Percentiles rank a stretch among this genome's conserved stretches.
Conservation (phyloP, 2,888 invertebrate genomes). For the Nymphalis polychloros region DNA sequence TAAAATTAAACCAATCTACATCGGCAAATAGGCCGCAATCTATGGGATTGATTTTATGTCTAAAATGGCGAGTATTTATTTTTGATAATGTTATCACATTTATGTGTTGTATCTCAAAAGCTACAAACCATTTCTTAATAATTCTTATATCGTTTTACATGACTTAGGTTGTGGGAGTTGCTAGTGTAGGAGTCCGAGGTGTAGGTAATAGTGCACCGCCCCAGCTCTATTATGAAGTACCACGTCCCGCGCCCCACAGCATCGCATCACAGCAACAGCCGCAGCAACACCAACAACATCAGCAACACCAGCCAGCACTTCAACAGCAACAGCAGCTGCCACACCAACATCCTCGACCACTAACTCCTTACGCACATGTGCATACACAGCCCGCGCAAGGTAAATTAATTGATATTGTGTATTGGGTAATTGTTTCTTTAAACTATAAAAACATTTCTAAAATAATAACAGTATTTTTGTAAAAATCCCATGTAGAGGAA, state of each 20-base stretch:
- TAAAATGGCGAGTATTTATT: too few species aligned
- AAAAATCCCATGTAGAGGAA: too few species aligned
- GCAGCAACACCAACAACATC: slow-evolving; percentile 59
- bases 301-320: slow-evolving; percentile 31
- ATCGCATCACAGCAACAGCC: slow-evolving; percentile 23
- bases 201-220: slow-evolving; percentile 74
- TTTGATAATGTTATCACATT: too few species aligned
- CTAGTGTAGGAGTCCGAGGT: slow-evolving; percentile 64
- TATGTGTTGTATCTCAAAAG: too few species aligned
- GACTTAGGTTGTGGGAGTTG: slow-evolving; percentile 66
- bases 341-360: slow-evolving; percentile 37
- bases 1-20: too few species aligned
- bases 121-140: too few species aligned
- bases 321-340: slow-evolving; percentile 38
- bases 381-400: slow-evolving; percentile 38
- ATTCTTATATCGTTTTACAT: background rate
- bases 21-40: too few species aligned
- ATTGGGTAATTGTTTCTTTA: background rate
- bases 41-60: too few species aligned
- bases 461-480: too few species aligned
- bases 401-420: slow-evolving; percentile 12
- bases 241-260: slow-evolving; percentile 47
- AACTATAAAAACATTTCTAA: too few species aligned
- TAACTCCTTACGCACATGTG: slow-evolving; percentile 37
- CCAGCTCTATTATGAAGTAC: slow-evolving; percentile 75